Evolutionary conservation across 1,140 invertebrate genomes (phyloP).

Genomic region (Drepana arcuata): DNA sequence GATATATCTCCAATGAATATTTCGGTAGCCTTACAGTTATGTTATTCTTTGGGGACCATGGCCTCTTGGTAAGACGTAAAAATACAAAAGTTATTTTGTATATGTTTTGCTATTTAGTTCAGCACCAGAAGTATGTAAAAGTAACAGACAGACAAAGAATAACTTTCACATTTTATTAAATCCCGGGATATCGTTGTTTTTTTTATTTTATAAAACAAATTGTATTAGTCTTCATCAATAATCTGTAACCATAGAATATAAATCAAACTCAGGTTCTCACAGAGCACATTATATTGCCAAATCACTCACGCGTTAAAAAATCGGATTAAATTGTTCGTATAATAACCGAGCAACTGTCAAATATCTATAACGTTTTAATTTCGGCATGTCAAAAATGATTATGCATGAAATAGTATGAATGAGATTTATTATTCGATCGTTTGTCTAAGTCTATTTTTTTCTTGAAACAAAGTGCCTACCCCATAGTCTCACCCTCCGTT

Average conservation of each 20-base stretch:
- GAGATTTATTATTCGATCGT: constrained; percentile 43
- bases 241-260: constrained; percentile 6
- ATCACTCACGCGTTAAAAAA: constrained; percentile 44
- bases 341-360: constrained; percentile 35
- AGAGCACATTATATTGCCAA: constrained; percentile 17
- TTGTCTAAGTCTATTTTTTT: constrained; percentile 31
- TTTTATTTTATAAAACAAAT: background rate
- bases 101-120: no score
- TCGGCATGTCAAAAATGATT: constrained; percentile 56
- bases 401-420: constrained; percentile 43
- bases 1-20: no score
- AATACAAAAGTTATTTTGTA: no score
- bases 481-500: constrained; percentile 8
- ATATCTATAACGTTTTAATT: constrained; percentile 53
- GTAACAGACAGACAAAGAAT: no score
- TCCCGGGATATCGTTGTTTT: no score
- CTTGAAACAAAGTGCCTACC: constrained; percentile 2
- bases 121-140: no score
- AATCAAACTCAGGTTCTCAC: constrained; percentile 29
- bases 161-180: no score
- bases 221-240: constrained; percentile 5
- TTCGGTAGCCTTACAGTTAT: no score
- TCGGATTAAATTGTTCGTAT: constrained; percentile 39
- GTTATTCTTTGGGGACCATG: no score
- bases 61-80: no score